phyloP scores from a whole-genome alignment of 2,113 vertebrate genomes.

The Paradisaea rubra region DNA sequence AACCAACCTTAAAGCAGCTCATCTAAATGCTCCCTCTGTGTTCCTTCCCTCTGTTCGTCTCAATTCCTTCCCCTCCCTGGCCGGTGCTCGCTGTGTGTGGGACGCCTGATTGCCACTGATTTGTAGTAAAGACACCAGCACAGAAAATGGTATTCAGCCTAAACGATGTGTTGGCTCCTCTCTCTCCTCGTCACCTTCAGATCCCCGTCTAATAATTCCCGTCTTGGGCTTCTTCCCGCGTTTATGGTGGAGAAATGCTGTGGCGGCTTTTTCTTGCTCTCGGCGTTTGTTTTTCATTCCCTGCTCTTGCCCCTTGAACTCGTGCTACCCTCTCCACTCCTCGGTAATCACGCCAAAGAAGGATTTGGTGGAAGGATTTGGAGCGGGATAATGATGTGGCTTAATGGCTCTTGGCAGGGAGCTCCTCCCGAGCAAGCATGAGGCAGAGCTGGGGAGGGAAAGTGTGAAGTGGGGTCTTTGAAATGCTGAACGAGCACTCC shows the following conservation, averaged over 20 bases:
- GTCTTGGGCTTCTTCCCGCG: not conserved
- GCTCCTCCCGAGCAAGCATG: not conserved
- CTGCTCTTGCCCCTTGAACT: not conserved
- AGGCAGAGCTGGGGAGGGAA: not conserved
- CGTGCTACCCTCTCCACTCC: not conserved
- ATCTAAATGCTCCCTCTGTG: slow-evolving; percentile 46
- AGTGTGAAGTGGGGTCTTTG: not conserved
- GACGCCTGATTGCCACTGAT: slow-evolving; percentile 5
- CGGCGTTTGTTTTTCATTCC: not conserved
- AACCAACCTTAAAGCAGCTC: slow-evolving; percentile 52
- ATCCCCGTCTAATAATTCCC: not conserved
- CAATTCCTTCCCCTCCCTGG: not conserved
- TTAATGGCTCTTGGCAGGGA: slow-evolving; percentile 1
- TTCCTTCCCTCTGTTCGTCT: not conserved
- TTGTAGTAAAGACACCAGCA: not conserved
- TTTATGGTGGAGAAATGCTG: not conserved
- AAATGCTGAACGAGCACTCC: not conserved
- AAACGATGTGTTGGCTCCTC: not conserved
- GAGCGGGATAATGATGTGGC: slow-evolving; percentile 5
- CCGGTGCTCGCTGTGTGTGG: slow-evolving; percentile 1
- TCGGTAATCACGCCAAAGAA: not conserved
- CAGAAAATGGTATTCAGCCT: not conserved
- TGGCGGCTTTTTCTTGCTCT: not conserved
- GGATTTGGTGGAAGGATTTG: slow-evolving; percentile 24
- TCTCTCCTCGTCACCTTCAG: not conserved